A percentile compares a stretch with the other conserved stretches of the same genome.
Conservation (phyloP, 2,797 vertebrate species). For the Taeniopygia guttata region DNA sequence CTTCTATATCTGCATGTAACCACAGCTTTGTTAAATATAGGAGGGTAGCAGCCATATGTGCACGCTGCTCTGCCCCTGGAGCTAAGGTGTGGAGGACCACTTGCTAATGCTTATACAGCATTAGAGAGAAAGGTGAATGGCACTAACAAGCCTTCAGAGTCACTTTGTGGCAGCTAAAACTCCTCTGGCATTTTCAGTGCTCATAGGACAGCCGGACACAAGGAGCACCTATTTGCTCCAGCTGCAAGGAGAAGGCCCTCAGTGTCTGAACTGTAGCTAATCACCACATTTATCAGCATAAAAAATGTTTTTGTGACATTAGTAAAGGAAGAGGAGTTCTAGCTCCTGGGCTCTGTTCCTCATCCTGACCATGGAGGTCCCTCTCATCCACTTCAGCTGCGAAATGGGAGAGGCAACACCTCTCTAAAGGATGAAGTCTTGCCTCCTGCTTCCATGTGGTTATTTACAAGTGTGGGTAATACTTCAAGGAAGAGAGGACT, state of each 20-base stretch:
- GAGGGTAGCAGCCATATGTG: constrained; percentile 52
- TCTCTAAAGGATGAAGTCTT: background rate
- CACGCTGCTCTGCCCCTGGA: background rate
- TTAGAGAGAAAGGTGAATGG: background rate
- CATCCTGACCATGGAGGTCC: rapidly evolving
- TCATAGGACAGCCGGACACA: background rate
- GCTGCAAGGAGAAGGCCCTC: background rate
- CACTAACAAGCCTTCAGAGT: background rate
- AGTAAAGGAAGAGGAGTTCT: background rate
- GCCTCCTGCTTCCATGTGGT: background rate
- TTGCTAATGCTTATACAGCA: background rate
- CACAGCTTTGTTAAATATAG: constrained; percentile 79
- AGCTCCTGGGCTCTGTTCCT: background rate
- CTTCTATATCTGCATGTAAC: constrained; percentile 50
- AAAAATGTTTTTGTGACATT: background rate
- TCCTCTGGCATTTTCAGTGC: background rate
- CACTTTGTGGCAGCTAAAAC: background rate
- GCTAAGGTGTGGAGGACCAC: background rate
- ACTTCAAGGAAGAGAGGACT: background rate
- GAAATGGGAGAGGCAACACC: background rate
- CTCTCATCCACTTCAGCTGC: background rate
- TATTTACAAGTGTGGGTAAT: background rate
- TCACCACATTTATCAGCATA: background rate
- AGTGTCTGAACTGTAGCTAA: background rate
- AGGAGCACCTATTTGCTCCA: background rate